Percentiles rank a stretch among this genome's conserved stretches.
Evolutionary conservation across 2,888 invertebrate genomes (phyloP).

Genomic region (Pterostichus madidus): DNA sequence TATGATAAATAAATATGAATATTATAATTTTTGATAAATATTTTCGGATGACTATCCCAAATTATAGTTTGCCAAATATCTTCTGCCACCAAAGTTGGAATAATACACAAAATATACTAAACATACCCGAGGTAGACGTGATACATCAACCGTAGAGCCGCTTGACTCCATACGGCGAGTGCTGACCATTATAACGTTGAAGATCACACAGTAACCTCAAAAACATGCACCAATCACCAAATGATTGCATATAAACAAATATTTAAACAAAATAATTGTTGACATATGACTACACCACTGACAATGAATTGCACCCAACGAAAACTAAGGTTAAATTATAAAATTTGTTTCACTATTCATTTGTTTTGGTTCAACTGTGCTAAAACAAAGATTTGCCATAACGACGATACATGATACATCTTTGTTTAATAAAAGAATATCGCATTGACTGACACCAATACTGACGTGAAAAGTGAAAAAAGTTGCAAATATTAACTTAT

Average conservation of each 20-base stretch:
- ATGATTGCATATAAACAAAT: slow-evolving; percentile 29
- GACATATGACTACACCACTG: slow-evolving; percentile 31
- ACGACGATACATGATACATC: not conserved
- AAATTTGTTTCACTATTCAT: not conserved
- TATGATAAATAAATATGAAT: no score
- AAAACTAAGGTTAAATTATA: no score
- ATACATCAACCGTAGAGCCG: slow-evolving; percentile 73
- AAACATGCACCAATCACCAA: slow-evolving; percentile 65
- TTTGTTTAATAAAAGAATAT: not conserved
- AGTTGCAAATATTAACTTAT: slow-evolving; percentile 9
- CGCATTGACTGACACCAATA: not conserved
- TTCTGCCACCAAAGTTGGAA: not conserved
- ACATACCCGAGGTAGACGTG: slow-evolving; percentile 75
- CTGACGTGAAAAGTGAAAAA: not conserved
- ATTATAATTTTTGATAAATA: no score
- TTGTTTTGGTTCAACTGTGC: not conserved
- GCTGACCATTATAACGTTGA: slow-evolving; percentile 73
- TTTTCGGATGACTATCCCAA: no score
- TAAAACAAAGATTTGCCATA: no score
- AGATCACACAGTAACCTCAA: slow-evolving; percentile 61
- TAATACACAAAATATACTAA: slow-evolving; percentile 37
- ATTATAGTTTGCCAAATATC: not conserved
- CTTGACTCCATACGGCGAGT: slow-evolving; percentile 75
- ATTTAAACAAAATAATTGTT: slow-evolving; percentile 22
- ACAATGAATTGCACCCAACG: not conserved